These are phyloP conservation scores for Coluber constrictor DNA, from an alignment of 2,797 vertebrate species.

Conservation along the genomic window DNA sequence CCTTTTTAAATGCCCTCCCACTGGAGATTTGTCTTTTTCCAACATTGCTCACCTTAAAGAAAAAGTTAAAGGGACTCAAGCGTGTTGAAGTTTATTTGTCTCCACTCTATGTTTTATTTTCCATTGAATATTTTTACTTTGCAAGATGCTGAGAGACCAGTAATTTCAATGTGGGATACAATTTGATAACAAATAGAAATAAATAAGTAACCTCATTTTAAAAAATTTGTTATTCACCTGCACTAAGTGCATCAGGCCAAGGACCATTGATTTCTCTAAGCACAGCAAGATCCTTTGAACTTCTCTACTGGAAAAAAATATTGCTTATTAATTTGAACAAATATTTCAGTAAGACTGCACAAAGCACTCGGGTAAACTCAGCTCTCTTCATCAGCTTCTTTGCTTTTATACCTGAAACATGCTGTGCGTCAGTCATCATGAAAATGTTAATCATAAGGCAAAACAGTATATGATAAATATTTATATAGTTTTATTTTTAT, in stretches of 20 bases:
- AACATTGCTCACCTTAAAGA: background rate
- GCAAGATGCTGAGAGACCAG: background rate
- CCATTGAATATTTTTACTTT: background rate
- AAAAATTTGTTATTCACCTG: background rate
- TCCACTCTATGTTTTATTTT: background rate
- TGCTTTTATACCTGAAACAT: background rate
- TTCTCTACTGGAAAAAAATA: background rate
- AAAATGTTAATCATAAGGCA: background rate
- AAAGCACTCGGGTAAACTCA: background rate
- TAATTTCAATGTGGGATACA: background rate
- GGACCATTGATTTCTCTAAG: background rate
- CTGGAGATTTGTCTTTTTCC: background rate
- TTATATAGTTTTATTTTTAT: background rate
- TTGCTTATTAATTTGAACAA: background rate
- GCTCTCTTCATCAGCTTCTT: background rate
- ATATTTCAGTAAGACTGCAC: background rate
- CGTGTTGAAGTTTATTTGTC: background rate
- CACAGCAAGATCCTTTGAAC: background rate
- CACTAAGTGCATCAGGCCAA: background rate
- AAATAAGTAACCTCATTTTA: background rate
- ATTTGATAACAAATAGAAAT: background rate
- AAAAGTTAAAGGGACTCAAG: background rate
- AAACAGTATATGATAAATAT: background rate
- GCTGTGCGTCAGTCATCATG: background rate
- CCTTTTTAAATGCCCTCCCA: background rate